Evolutionary conservation across 1,140 invertebrate genomes (phyloP).

Genomic region (Scylla paramamosain): DNA sequence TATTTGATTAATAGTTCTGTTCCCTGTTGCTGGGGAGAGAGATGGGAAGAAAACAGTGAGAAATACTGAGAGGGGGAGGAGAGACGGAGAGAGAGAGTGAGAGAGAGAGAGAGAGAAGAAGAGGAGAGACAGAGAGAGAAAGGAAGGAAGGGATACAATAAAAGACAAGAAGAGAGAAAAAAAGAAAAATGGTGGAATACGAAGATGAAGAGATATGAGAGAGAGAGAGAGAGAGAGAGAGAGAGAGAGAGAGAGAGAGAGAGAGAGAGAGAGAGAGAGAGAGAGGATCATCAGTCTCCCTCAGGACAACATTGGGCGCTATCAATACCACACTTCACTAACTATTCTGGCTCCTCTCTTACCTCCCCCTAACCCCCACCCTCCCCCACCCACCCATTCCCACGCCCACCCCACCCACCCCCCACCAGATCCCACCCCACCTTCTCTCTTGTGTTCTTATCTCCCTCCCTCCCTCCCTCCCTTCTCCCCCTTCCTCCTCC

Average conservation of each 20-base stretch:
- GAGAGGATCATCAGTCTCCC: not conserved
- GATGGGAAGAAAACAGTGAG: too few species aligned
- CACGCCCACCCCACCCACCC: too few species aligned
- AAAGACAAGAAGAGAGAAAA: not conserved
- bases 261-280: not conserved
- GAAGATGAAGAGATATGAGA: not conserved
- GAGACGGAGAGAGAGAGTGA: not conserved
- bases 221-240: not conserved
- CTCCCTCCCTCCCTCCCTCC: too few species aligned
- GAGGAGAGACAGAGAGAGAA: not conserved
- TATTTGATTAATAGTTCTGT: too few species aligned
- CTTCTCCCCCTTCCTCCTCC: not conserved
- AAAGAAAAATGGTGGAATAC: too few species aligned
- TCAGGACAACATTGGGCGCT: not conserved
- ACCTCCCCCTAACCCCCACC: not conserved
- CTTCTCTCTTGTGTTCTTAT: too few species aligned
- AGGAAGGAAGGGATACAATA: not conserved
- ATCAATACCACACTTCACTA: not conserved
- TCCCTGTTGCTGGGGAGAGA: too few species aligned
- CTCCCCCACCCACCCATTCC: too few species aligned
- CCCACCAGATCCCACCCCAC: too few species aligned
- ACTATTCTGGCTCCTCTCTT: not conserved
- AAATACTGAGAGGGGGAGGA: not conserved
- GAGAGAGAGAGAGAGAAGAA: not conserved
- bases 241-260: not conserved